Evolutionary conservation across 37 sponge, comb jelly and placozoan species (phyloP).

Genomic region (Aphrocallistes beatrix): DNA sequence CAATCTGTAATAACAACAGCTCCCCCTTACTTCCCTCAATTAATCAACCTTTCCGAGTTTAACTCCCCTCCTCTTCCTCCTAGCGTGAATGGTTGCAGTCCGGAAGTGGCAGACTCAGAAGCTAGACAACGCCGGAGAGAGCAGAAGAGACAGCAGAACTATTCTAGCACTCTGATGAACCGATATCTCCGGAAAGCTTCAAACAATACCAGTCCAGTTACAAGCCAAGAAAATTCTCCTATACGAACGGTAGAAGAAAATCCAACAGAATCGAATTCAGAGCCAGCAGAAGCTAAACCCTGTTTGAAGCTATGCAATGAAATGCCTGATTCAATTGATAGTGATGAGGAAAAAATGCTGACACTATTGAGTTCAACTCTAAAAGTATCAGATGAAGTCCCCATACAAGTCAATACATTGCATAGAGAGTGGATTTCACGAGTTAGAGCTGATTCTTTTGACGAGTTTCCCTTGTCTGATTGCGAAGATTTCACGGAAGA

Average conservation of each 20-base stretch:
- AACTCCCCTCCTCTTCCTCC: too few species aligned
- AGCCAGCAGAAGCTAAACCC: neutral
- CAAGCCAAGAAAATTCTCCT: neutral
- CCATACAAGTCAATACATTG: neutral
- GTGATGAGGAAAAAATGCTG: neutral
- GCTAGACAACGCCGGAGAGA: neutral
- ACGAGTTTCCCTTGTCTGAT: neutral
- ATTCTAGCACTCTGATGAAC: neutral
- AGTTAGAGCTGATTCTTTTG: neutral
- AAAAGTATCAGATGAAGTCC: neutral
- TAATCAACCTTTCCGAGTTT: too few species aligned
- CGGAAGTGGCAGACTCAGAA: neutral
- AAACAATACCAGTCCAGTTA: neutral
- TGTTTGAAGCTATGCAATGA: neutral
- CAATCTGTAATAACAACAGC: too few species aligned
- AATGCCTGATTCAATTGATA: neutral
- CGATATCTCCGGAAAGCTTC: neutral
- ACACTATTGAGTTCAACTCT: neutral
- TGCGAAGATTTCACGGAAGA: neutral
- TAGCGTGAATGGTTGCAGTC: too few species aligned
- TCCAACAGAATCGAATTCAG: neutral
- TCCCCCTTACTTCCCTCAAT: too few species aligned
- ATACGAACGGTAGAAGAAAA: neutral
- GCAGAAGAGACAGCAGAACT: slow-evolving; percentile 5
- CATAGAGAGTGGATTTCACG: neutral